A percentile compares a stretch with the other conserved stretches of the same genome.
Conservation (phyloP, 1,140 invertebrate species). For the Popillia japonica region DNA sequence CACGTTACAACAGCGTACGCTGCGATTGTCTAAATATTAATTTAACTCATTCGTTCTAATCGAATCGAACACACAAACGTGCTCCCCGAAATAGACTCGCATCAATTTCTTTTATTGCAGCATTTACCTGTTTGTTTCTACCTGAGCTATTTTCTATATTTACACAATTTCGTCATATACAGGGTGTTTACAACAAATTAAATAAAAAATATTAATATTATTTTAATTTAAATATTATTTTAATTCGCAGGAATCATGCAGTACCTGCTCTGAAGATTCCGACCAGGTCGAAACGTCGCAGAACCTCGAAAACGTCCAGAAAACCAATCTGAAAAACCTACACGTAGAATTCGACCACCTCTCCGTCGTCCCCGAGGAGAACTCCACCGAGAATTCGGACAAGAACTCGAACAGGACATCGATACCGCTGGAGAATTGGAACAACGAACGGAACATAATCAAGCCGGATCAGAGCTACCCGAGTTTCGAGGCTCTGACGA, state of each 20-base stretch:
- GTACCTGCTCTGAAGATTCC: constrained; percentile 58
- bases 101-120: background rate
- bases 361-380: constrained; percentile 78
- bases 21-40: constrained; percentile 1
- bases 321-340: constrained; percentile 59
- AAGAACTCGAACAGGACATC: constrained; percentile 48
- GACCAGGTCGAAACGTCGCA: constrained; percentile 61
- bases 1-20: background rate
- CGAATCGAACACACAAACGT: background rate
- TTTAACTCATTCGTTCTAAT: background rate
- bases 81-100: background rate
- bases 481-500: constrained; percentile 26
- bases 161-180: too few species aligned
- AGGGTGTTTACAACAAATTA: too few species aligned
- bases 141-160: background rate
- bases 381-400: constrained; percentile 65
- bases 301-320: constrained; percentile 59
- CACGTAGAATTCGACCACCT: constrained; percentile 76
- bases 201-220: too few species aligned
- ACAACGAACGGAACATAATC: constrained; percentile 55
- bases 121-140: background rate
- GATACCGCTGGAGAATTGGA: constrained; percentile 50
- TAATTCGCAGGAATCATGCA: constrained; percentile 50
- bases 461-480: constrained; percentile 58
- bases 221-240: constrained; percentile 42